phyloP scores from a whole-genome alignment of 2,888 invertebrate genomes.

The Synanthedon andrenaeformis region DNA sequence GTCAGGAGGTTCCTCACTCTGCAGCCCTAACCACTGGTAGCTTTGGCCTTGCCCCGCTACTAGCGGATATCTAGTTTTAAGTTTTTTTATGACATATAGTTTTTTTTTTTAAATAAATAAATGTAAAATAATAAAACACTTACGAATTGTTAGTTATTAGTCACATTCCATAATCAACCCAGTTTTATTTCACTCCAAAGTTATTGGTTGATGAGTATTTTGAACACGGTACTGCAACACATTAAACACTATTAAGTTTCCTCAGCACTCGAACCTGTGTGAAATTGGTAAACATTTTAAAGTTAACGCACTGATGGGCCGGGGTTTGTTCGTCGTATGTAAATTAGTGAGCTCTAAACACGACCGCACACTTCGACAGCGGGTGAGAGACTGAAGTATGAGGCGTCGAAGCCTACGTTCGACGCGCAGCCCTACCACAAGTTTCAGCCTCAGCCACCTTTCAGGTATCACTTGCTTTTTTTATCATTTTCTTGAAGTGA shows the following conservation, averaged over 20 bases:
- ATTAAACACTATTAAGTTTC: conserved; percentile 40
- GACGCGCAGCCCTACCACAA: conserved; percentile 19
- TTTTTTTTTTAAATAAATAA: no score
- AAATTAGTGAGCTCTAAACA: neutral
- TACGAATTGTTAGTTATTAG: conserved; percentile 31
- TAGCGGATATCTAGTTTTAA: no score
- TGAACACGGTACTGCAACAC: conserved; percentile 8
- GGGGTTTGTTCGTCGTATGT: conserved; percentile 3
- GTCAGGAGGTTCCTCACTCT: no score
- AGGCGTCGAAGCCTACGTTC: conserved; percentile 17
- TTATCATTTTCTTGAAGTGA: neutral
- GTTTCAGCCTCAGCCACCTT: conserved; percentile 21
- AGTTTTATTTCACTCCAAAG: conserved; percentile 33
- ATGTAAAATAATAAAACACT: conserved; percentile 23
- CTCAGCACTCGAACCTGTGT: conserved; percentile 23
- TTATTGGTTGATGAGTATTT: conserved; percentile 14
- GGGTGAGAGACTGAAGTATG: conserved; percentile 33
- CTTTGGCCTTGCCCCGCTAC: no score
- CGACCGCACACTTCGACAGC: conserved; percentile 18
- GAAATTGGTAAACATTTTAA: conserved; percentile 41
- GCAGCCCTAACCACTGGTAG: no score
- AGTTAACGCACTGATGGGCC: conserved; percentile 34
- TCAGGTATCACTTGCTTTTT: conserved; percentile 21
- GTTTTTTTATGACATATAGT: no score
- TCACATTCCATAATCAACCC: conserved; percentile 58